Percentiles rank a stretch among this genome's conserved stretches.
These are phyloP conservation scores for Chrysaora quinquecirrha DNA, from an alignment of 30 jellyfish, hydroid and myxozoan species.

Conservation along the genomic window DNA sequence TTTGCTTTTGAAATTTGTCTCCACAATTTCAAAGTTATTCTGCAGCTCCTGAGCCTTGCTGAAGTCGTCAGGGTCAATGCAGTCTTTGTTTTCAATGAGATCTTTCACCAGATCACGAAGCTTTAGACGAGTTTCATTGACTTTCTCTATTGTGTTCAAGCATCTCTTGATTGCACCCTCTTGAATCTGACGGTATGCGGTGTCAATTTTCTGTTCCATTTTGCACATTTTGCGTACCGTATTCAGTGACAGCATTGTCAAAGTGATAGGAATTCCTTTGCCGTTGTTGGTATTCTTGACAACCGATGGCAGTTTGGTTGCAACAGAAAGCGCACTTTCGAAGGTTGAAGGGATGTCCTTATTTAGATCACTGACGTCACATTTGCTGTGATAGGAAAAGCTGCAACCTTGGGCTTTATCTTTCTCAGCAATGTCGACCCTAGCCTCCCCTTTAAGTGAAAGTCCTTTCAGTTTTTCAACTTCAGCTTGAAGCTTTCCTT, in stretches of 20 bases:
- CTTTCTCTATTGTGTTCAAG: slow-evolving; percentile 31
- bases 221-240: slow-evolving; percentile 51
- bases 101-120: slow-evolving; percentile 28
- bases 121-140: slow-evolving; percentile 36
- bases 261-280: slow-evolving; percentile 60
- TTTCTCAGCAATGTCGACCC: too few relatives aligned
- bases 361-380: slow-evolving; percentile 53
- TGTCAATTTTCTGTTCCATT: background rate
- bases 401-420: too few relatives aligned
- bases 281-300: slow-evolving; percentile 58
- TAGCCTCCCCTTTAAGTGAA: too few relatives aligned
- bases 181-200: slow-evolving; percentile 32
- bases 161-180: slow-evolving; percentile 28
- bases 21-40: slow-evolving; percentile 35
- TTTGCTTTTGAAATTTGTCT: slow-evolving; percentile 32
- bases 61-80: background rate
- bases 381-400: slow-evolving; percentile 45
- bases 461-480: too few relatives aligned
- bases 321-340: slow-evolving; percentile 41
- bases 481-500: slow-evolving; percentile 57
- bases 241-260: slow-evolving; percentile 38
- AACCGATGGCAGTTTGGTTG: slow-evolving; percentile 37
- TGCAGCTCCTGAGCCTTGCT: slow-evolving; percentile 44
- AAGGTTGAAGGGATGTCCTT: slow-evolving; percentile 59
- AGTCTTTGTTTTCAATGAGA: slow-evolving; percentile 11